A percentile compares a stretch with the other conserved stretches of the same genome.
Conservation (phyloP, 1,140 invertebrate species). For the Cydia fagiglandana region DNA sequence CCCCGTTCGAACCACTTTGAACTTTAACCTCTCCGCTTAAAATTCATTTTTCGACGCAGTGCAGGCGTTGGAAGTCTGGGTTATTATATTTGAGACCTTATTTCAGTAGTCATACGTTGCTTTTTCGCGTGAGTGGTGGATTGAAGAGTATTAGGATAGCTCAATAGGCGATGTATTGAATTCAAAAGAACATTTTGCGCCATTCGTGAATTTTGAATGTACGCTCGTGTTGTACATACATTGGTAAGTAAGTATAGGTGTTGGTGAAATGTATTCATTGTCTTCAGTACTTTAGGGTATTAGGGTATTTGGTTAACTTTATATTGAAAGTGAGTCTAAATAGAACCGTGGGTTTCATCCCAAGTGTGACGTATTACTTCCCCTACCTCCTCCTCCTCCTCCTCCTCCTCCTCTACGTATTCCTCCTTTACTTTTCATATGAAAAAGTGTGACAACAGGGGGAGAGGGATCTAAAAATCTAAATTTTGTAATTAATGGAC, state of each 20-base stretch:
- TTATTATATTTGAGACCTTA: constrained; percentile 1
- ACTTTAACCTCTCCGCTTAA: neutral
- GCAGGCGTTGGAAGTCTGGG: neutral
- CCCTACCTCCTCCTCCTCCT: too few species aligned
- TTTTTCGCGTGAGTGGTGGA: neutral
- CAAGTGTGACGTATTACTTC: too few species aligned
- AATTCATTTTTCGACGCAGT: neutral
- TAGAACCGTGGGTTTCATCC: too few species aligned
- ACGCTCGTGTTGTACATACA: neutral
- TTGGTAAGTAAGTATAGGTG: neutral
- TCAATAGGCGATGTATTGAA: neutral
- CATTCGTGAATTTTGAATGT: neutral
- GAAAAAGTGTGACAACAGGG: too few species aligned
- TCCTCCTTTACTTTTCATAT: too few species aligned
- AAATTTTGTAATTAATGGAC: too few species aligned
- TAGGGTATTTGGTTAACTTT: neutral
- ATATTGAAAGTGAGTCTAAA: neutral
- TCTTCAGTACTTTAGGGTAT: too few species aligned
- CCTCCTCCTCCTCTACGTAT: too few species aligned
- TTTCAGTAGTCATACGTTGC: neutral
- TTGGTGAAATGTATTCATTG: neutral
- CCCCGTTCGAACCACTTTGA: neutral
- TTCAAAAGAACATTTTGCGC: neutral
- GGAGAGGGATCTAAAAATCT: too few species aligned
- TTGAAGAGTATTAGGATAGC: neutral